These are phyloP conservation scores for Centropyge bicolor DNA, from an alignment of 2,797 vertebrate species.

Conservation along the genomic window DNA sequence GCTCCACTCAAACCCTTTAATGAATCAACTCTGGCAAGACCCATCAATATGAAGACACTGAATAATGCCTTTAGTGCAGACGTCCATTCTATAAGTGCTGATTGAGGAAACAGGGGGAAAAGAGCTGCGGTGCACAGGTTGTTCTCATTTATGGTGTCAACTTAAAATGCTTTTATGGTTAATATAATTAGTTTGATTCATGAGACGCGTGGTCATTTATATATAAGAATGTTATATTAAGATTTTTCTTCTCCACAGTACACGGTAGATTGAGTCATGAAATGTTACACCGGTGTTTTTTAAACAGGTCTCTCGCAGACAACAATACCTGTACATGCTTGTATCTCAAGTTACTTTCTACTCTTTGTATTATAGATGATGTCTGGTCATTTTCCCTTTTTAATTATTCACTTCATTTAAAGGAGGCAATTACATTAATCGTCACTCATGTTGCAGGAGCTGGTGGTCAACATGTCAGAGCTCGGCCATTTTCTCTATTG, in stretches of 20 bases:
- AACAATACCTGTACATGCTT: slow-evolving; percentile 67
- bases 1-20: slow-evolving; percentile 77
- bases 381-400: slow-evolving; percentile 73
- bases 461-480: neutral
- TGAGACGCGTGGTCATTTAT: neutral
- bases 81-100: slow-evolving; percentile 76
- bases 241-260: slow-evolving; percentile 7
- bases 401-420: slow-evolving; percentile 71
- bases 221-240: neutral
- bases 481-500: neutral
- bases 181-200: slow-evolving; percentile 30
- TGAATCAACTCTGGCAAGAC: slow-evolving; percentile 82
- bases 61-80: slow-evolving; percentile 79
- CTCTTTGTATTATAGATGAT: slow-evolving; percentile 80
- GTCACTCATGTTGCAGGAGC: slow-evolving; percentile 42
- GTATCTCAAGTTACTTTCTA: slow-evolving; percentile 76
- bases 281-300: slow-evolving; percentile 55
- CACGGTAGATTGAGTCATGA: slow-evolving; percentile 66
- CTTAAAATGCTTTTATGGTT: slow-evolving; percentile 38
- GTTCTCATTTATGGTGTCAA: slow-evolving; percentile 47
- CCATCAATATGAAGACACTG: slow-evolving; percentile 82
- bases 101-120: slow-evolving; percentile 67
- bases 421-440: slow-evolving; percentile 56
- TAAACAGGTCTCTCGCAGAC: slow-evolving; percentile 47
- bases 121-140: slow-evolving; percentile 55